Percentiles rank a stretch among this genome's conserved stretches.
Conservation (phyloP, 2,797 vertebrate species). For the Astyanax mexicanus region DNA sequence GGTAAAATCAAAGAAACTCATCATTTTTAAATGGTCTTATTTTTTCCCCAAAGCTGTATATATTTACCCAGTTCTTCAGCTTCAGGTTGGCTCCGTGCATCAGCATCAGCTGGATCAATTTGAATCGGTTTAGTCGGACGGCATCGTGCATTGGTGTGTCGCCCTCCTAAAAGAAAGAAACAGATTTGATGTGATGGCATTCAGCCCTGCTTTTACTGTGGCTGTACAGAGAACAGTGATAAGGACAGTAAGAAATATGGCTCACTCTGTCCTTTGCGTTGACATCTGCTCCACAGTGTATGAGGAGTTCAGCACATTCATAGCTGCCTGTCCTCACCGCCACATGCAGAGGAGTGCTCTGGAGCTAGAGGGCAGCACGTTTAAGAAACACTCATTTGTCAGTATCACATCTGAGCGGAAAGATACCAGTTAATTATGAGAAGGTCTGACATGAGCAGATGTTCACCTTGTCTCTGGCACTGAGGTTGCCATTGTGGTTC, state of each 20-base stretch:
- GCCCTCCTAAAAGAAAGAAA: slow-evolving; percentile 78
- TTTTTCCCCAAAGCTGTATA: neutral
- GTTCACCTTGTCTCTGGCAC: slow-evolving; percentile 87
- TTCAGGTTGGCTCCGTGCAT: slow-evolving; percentile 81
- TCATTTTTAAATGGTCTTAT: too few relatives aligned
- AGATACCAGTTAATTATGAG: neutral
- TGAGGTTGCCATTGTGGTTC: slow-evolving; percentile 82
- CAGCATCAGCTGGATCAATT: slow-evolving; percentile 85
- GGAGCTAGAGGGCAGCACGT: slow-evolving; percentile 70
- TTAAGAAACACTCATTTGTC: neutral
- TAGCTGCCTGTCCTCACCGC: slow-evolving; percentile 86
- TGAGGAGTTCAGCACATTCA: slow-evolving; percentile 85
- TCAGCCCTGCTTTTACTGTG: neutral
- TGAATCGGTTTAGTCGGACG: slow-evolving; percentile 85
- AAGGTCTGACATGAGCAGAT: neutral
- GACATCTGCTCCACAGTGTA: slow-evolving; percentile 85
- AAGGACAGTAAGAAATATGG: neutral
- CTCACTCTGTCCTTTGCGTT: slow-evolving; percentile 86
- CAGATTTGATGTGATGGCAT: neutral
- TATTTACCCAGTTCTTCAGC: slow-evolving; percentile 84
- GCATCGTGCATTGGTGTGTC: slow-evolving; percentile 88
- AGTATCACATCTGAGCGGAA: neutral
- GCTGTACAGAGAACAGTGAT: neutral
- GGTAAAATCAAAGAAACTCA: too few relatives aligned
- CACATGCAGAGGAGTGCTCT: slow-evolving; percentile 87